Evolutionary conservation across 2,888 invertebrate species (phyloP).

Genomic region (Tryphoninae sp.): DNA sequence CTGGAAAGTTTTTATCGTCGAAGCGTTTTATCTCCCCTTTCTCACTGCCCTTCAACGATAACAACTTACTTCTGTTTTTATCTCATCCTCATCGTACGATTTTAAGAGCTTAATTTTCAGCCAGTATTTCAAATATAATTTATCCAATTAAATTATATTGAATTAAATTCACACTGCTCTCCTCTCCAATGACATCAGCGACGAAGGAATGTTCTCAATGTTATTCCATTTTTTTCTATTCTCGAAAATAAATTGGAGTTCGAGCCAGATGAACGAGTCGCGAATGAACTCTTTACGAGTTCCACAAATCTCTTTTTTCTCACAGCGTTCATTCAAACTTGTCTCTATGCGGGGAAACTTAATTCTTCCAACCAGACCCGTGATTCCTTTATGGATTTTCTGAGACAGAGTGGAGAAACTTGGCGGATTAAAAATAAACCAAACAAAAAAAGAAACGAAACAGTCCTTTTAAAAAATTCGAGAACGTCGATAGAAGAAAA

Average conservation of each 20-base stretch:
- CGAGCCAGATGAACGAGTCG: no score
- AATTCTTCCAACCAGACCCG: no score
- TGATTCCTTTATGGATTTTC: no score
- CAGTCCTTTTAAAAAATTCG: background rate
- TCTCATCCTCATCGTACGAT: conserved; percentile 2
- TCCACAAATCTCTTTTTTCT: background rate
- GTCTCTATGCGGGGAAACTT: no score
- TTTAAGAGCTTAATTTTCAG: background rate
- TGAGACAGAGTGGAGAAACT: no score
- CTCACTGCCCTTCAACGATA: background rate
- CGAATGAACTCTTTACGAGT: background rate
- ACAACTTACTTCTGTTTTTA: background rate
- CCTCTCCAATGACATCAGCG: background rate
- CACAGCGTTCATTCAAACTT: background rate
- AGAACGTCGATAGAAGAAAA: conserved; percentile 4
- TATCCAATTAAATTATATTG: background rate
- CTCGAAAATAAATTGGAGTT: no score
- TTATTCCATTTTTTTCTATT: no score
- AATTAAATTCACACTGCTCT: background rate
- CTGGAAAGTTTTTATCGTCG: conserved; percentile 2
- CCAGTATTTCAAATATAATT: background rate
- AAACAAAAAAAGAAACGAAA: background rate
- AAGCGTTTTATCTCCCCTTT: background rate
- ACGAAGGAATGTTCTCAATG: background rate
- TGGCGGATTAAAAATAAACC: background rate